Evolutionary conservation across 1,140 invertebrate species (phyloP).

Genomic region (Aphelinus certus): DNA sequence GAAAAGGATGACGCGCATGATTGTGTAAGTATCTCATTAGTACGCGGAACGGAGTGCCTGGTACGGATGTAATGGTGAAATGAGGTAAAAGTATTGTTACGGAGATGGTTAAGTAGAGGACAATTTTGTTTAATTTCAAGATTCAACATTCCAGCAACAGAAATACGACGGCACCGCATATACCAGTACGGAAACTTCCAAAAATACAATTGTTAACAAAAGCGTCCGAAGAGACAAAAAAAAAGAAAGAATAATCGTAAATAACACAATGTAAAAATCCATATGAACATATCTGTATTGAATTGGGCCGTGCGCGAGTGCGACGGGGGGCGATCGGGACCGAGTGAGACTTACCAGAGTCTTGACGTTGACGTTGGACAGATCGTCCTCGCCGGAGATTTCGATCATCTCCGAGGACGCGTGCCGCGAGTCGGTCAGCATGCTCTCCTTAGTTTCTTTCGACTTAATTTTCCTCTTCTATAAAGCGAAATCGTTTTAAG

Average conservation of each 20-base stretch:
- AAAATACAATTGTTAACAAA: background rate
- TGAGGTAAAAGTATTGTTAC: too few species aligned
- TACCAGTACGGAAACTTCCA: too few species aligned
- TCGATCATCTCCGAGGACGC: conserved; percentile 57
- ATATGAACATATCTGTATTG: background rate
- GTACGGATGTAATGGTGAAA: too few species aligned
- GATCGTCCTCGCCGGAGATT: conserved; percentile 63
- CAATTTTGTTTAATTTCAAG: too few species aligned
- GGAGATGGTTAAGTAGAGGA: too few species aligned
- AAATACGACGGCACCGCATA: too few species aligned
- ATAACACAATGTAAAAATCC: too few species aligned
- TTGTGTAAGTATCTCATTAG: too few species aligned
- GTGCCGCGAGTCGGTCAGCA: conserved; percentile 55
- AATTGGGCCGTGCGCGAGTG: conserved; percentile 40
- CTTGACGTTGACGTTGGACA: conserved; percentile 70
- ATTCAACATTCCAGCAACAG: too few species aligned
- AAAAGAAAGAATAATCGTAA: background rate
- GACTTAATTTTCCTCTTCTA: conserved; percentile 41
- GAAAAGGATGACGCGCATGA: too few species aligned
- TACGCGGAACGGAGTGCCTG: too few species aligned
- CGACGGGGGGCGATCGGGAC: background rate
- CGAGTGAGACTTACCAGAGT: conserved; percentile 60
- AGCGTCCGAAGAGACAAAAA: background rate
- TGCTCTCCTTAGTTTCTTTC: conserved; percentile 50
- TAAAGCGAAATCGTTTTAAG: too few species aligned